Evolutionary conservation across 2,797 vertebrate genomes (phyloP).

Genomic region (Myripristis murdjan): DNA sequence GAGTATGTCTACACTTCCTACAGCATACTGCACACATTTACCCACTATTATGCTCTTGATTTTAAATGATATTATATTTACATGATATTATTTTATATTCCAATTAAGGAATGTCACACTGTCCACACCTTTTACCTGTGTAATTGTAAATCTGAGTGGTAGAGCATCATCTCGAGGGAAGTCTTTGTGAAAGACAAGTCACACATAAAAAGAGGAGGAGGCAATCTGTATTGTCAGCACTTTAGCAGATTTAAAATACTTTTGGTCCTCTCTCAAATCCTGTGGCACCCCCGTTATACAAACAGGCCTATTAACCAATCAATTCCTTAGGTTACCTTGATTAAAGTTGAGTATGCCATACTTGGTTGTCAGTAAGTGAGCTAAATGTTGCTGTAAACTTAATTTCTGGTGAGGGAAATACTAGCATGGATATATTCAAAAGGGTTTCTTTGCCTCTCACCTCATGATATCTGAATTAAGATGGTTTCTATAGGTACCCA

Average conservation of each 20-base stretch:
- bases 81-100: not conserved
- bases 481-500: too few relatives aligned
- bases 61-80: not conserved
- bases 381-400: too few relatives aligned
- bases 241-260: conserved; percentile 8
- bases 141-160: not conserved
- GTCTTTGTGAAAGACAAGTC: not conserved
- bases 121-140: not conserved
- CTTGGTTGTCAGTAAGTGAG: too few relatives aligned
- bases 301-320: conserved; percentile 18
- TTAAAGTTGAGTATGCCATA: too few relatives aligned
- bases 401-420: too few relatives aligned
- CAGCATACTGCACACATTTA: not conserved
- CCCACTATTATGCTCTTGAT: not conserved
- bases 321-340: too few relatives aligned
- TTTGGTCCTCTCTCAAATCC: conserved; percentile 11
- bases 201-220: not conserved
- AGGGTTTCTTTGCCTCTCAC: too few relatives aligned
- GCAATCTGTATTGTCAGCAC: not conserved
- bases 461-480: too few relatives aligned
- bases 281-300: conserved; percentile 11
- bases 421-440: too few relatives aligned
- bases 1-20: conserved; percentile 90
- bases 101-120: not conserved
- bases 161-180: too few relatives aligned